phyloP scores from a whole-genome alignment of 1,140 invertebrate species.

The Agrilus planipennis region DNA sequence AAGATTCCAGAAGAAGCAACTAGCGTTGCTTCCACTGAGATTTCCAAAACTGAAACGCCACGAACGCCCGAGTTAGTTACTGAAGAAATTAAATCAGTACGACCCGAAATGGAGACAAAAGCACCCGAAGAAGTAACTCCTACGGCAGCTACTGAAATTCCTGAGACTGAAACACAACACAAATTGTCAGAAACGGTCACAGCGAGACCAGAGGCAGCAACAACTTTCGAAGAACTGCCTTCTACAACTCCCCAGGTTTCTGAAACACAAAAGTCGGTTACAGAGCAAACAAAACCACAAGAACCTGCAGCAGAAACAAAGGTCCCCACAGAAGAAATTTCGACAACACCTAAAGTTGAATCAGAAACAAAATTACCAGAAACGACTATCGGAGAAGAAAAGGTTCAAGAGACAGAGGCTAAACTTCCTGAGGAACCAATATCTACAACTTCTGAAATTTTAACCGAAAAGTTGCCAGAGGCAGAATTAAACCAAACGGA shows the following conservation, averaged over 20 bases:
- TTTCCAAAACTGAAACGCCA: background rate
- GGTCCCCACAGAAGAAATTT: too few species aligned
- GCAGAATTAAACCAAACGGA: too few species aligned
- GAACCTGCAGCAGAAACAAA: too few species aligned
- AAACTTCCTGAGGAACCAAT: background rate
- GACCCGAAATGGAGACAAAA: background rate
- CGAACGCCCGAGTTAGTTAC: too few species aligned
- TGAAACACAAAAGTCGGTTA: background rate
- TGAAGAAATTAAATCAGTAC: background rate
- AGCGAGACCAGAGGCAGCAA: background rate
- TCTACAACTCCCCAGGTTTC: background rate
- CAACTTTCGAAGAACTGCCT: background rate
- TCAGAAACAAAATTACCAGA: too few species aligned
- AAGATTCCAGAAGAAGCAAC: background rate
- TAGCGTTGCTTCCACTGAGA: background rate
- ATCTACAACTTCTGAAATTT: too few species aligned
- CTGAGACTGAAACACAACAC: slow-evolving; percentile 7
- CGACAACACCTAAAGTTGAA: too few species aligned
- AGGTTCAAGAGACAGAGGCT: too few species aligned
- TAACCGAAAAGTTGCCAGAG: too few species aligned
- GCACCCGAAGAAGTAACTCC: slow-evolving; percentile 7
- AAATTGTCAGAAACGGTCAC: background rate
- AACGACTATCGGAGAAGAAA: too few species aligned
- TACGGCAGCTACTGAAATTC: slow-evolving; percentile 9
- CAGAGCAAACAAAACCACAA: background rate